phyloP scores from a whole-genome alignment of 2,888 invertebrate species.

The Papilio gigon region DNA sequence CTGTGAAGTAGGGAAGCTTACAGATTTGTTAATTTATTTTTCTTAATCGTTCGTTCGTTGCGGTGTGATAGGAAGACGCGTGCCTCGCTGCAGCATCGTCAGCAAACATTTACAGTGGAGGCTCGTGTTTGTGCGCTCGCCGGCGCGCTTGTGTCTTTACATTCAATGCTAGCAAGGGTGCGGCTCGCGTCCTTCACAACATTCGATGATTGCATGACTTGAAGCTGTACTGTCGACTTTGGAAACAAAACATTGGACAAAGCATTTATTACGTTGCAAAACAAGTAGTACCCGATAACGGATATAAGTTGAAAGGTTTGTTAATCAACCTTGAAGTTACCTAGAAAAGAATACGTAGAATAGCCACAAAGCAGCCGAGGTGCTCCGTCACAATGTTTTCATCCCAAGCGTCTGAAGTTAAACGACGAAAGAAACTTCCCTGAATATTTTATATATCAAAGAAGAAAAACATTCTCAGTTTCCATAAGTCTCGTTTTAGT shows the following conservation, averaged over 20 bases:
- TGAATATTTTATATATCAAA: conserved; percentile 36
- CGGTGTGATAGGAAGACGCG: conserved; percentile 49
- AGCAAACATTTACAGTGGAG: conserved; percentile 56
- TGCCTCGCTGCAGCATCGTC: conserved; percentile 46
- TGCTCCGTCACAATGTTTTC: conserved; percentile 1
- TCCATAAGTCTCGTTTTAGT: conserved; percentile 45
- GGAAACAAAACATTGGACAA: background rate
- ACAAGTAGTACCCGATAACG: no score
- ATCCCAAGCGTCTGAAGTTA: conserved; percentile 18
- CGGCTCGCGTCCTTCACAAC: conserved; percentile 47
- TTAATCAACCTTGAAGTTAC: background rate
- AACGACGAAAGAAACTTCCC: conserved; percentile 24
- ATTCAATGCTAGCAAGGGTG: conserved; percentile 47
- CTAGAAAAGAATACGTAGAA: background rate
- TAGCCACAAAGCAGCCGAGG: background rate
- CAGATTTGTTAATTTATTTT: background rate
- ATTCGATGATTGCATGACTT: conserved; percentile 48
- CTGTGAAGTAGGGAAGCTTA: background rate
- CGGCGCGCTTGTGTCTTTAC: conserved; percentile 50
- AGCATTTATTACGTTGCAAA: no score
- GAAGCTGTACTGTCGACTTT: conserved; percentile 26
- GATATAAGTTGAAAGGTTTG: no score
- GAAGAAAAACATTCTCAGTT: conserved; percentile 38
- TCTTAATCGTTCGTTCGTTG: conserved; percentile 31
- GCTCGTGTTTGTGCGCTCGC: conserved; percentile 55